Evolutionary conservation across 1,140 invertebrate genomes (phyloP), one percentile per base, ranked within the genome.

Genomic region (Calliphora vicina): DNA sequence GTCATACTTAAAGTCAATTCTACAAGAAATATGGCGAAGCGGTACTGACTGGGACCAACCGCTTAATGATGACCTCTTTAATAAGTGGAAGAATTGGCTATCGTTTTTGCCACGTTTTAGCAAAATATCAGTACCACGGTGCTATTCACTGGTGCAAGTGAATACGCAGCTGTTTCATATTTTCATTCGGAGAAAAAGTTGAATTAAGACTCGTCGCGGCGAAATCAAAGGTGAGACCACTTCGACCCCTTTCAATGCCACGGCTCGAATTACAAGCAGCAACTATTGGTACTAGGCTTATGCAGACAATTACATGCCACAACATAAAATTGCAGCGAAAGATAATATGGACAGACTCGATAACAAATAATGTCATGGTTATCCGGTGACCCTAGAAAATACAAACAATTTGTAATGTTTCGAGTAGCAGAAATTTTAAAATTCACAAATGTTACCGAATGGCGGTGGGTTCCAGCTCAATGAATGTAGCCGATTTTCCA

Each of bases 241-340:
- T 90, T 8, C 88, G 88, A 82, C 67, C 82, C 0, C 71, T 89
- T 23, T 88, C 88, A 0, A 89, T 91, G 23, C 91, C 91, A 0
- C 84, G 90, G 27, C 82, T 92, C 5, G 91, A 92, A 84, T 85
- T 92, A 0, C 86, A 91, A 81, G 91, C 88, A 9, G 91, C 91
- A 0, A 76, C 91, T 1, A 67, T 91, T n/a, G 89, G 1, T 83
- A 87, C 27, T 17, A 92, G 57, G 80, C 80, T 27, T 10, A 43
- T 23, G 20, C 45, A 80, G 35, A 50, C 45, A 43, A 80, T 26
- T 74, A 26, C 12, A 27, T 27, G 35, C 35, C 10, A 61, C 20
- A 17, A 42, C 12, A 71, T 29, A 42, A 20, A 57, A 23, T 9
- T 73, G 35, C 2, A 61, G 26, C 2, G 27, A 82, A 29, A 29